Evolutionary conservation across 1,140 invertebrate species (phyloP).

Genomic region (Apis cerana): DNA sequence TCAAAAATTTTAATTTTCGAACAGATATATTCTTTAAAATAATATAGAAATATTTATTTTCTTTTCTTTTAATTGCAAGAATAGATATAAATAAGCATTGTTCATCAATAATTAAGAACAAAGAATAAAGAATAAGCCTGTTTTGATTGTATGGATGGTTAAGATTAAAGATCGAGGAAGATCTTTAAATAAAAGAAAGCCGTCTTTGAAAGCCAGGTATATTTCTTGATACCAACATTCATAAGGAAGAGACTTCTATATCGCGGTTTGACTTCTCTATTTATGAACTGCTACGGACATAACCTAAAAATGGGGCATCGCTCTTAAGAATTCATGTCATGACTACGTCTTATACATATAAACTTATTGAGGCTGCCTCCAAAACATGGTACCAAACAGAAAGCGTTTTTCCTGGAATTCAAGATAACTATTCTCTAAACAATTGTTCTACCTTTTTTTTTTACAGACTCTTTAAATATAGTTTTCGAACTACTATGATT

Average conservation of each 20-base stretch:
- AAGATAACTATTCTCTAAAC: background rate
- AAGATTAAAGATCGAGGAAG: background rate
- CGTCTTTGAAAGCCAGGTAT: background rate
- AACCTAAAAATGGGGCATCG: conserved; percentile 5
- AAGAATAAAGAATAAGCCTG: no score
- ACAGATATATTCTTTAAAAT: no score
- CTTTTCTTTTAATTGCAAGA: background rate
- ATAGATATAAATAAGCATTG: background rate
- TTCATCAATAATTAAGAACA: background rate
- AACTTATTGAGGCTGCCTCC: conserved; percentile 23
- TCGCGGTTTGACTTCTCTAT: conserved; percentile 17
- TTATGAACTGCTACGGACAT: conserved; percentile 18
- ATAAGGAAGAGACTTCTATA: background rate
- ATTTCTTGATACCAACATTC: background rate
- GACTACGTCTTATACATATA: conserved; percentile 22
- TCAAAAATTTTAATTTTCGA: no score
- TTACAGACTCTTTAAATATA: background rate
- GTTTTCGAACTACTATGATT: background rate
- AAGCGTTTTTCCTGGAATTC: background rate
- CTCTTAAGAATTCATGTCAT: conserved; percentile 29
- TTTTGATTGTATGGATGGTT: background rate
- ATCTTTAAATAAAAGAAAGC: no score
- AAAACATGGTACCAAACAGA: conserved; percentile 10
- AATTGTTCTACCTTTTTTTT: background rate
- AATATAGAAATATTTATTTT: no score